phyloP scores from a whole-genome alignment of 2,113 vertebrate species.

The Notarius lentiginosus region DNA sequence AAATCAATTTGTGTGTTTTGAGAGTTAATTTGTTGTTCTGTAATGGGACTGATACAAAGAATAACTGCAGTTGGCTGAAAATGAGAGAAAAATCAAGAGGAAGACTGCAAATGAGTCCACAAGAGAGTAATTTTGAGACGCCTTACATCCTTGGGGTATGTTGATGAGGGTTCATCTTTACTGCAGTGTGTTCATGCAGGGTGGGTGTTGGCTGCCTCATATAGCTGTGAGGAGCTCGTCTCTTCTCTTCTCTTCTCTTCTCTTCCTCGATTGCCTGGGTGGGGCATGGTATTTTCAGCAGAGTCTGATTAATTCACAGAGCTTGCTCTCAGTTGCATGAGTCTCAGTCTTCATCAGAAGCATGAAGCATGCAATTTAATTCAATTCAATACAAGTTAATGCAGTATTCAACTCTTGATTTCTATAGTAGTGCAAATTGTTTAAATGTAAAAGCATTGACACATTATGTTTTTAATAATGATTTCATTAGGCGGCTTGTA shows the following conservation, averaged over 20 bases:
- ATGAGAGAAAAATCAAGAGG: background rate
- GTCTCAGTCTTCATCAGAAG: background rate
- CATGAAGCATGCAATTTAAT: too few relatives aligned
- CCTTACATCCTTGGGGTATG: background rate
- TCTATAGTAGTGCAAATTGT: background rate
- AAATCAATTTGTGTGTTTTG: background rate
- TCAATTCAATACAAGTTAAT: background rate
- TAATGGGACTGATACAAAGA: background rate
- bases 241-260: background rate
- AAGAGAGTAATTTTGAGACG: background rate
- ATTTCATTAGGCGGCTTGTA: too few relatives aligned
- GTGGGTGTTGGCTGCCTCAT: background rate
- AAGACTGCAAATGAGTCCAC: background rate
- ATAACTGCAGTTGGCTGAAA: background rate
- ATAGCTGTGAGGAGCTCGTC: background rate
- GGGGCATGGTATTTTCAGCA: background rate
- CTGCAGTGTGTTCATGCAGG: background rate
- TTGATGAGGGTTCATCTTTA: background rate
- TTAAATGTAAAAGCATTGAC: background rate
- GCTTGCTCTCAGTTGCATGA: background rate
- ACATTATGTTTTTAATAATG: background rate
- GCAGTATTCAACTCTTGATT: background rate
- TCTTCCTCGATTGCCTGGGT: background rate
- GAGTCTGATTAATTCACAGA: conserved; percentile 1
- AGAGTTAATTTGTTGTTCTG: background rate